Conservation (phyloP, 2,797 vertebrate genomes). For the Rhodeus uyekii region DNA sequence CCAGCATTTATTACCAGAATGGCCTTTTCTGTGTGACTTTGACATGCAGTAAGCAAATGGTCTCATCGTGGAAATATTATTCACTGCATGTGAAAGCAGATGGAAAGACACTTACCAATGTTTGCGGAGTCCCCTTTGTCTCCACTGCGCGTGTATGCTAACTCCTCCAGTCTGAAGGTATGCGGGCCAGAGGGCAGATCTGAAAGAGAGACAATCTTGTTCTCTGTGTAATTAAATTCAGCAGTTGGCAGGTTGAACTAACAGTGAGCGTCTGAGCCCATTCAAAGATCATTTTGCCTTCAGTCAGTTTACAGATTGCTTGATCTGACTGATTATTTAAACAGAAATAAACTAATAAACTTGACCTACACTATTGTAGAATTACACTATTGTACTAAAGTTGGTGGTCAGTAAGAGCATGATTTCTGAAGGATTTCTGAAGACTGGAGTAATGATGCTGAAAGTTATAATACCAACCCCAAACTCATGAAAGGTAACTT, state of each 20-base stretch:
- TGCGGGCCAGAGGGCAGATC: constrained; percentile 82
- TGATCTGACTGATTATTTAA: not conserved
- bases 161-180: constrained; percentile 81
- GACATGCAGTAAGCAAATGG: constrained; percentile 20
- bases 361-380: not conserved
- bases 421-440: not conserved
- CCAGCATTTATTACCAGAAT: constrained; percentile 8
- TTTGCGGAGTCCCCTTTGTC: constrained; percentile 88
- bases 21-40: not conserved
- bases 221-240: constrained; percentile 9
- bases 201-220: constrained; percentile 54
- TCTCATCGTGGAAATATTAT: constrained; percentile 33
- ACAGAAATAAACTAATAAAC: not conserved
- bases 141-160: constrained; percentile 85
- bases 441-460: not conserved
- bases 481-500: too few relatives aligned
- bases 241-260: constrained; percentile 15
- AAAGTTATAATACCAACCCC: too few relatives aligned
- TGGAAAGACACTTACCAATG: constrained; percentile 74
- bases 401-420: not conserved
- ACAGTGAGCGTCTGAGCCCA: not conserved
- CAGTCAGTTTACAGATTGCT: not conserved
- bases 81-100: constrained; percentile 18
- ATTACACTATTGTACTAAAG: not conserved
- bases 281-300: not conserved